A percentile compares a stretch with the other conserved stretches of the same genome.
Evolutionary conservation across 2,797 vertebrate genomes (phyloP).

Genomic region (Microctenopoma lineatum): DNA sequence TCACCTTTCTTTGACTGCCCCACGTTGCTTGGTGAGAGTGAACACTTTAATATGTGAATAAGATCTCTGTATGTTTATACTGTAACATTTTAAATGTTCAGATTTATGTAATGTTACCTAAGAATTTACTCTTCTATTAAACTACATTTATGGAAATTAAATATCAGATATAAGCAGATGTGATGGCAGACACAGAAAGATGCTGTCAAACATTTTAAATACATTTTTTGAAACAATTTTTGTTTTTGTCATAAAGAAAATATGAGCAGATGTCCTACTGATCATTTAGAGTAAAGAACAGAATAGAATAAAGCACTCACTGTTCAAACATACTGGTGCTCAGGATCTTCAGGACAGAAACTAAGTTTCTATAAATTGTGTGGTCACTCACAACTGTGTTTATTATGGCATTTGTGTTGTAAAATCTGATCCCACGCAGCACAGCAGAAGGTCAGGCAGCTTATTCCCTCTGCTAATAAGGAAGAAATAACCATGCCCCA

Average conservation of each 20-base stretch:
- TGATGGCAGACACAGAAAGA: constrained; percentile 2
- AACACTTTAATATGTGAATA: background rate
- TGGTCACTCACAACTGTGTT: background rate
- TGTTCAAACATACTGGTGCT: background rate
- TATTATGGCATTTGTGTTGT: background rate
- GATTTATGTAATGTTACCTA: background rate
- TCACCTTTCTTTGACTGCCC: background rate
- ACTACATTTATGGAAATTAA: constrained; percentile 2
- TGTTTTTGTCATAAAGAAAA: constrained; percentile 1
- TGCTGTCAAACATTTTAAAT: background rate
- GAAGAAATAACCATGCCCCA: constrained; percentile 82
- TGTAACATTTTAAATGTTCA: background rate
- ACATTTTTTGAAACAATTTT: background rate
- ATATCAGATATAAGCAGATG: background rate
- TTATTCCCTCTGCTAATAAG: constrained; percentile 55
- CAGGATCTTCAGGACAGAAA: background rate
- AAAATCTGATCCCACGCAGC: constrained; percentile 25
- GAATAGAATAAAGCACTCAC: background rate
- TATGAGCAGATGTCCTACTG: background rate
- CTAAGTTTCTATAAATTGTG: background rate
- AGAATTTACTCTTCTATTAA: background rate
- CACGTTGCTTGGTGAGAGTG: background rate
- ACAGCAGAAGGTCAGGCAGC: constrained; percentile 58
- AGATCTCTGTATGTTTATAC: background rate
- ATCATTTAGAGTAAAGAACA: background rate